A percentile compares a stretch with the other conserved stretches of the same genome.
Evolutionary conservation across 2,113 vertebrate genomes (phyloP).

Genomic region (Campylomormyrus tamandua): DNA sequence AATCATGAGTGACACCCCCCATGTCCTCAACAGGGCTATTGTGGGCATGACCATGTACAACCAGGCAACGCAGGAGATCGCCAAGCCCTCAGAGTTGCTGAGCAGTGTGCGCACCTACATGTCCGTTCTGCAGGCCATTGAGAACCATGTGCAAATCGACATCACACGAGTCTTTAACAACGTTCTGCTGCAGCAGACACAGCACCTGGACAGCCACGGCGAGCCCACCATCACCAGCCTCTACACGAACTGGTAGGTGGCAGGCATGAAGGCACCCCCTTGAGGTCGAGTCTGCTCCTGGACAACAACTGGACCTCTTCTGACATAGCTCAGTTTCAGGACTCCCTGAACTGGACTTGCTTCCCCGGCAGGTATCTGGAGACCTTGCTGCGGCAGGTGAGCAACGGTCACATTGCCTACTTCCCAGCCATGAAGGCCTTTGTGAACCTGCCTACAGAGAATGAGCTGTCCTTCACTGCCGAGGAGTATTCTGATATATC

Average conservation of each 20-base stretch:
- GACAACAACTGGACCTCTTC: neutral
- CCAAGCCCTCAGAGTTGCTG: constrained; percentile 92
- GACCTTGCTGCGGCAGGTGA: constrained; percentile 93
- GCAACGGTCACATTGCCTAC: constrained; percentile 97
- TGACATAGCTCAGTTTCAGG: neutral
- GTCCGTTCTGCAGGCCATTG: constrained; percentile 96
- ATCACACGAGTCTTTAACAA: constrained; percentile 98
- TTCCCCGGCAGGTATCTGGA: constrained; percentile 81
- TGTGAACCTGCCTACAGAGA: constrained; percentile 95
- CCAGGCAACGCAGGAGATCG: constrained; percentile 96
- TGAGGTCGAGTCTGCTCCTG: neutral
- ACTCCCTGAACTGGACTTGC: neutral
- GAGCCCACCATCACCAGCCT: constrained; percentile 98
- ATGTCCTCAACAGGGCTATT: constrained; percentile 71
- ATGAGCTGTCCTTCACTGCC: constrained; percentile 93
- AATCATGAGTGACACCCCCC: neutral
- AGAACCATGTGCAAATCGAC: constrained; percentile 98
- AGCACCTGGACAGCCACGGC: constrained; percentile 96
- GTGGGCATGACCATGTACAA: constrained; percentile 99
- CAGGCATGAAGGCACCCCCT: neutral
- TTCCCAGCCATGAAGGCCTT: constrained; percentile 99
- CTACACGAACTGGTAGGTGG: constrained; percentile 92
- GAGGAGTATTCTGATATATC: constrained; percentile 99
- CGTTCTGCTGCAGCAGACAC: constrained; percentile 95
- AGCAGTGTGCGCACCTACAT: constrained; percentile 96